Evolutionary conservation across 1,140 invertebrate genomes (phyloP), one percentile per base, ranked within the genome.

Genomic region (Lasioglossum albipes): DNA sequence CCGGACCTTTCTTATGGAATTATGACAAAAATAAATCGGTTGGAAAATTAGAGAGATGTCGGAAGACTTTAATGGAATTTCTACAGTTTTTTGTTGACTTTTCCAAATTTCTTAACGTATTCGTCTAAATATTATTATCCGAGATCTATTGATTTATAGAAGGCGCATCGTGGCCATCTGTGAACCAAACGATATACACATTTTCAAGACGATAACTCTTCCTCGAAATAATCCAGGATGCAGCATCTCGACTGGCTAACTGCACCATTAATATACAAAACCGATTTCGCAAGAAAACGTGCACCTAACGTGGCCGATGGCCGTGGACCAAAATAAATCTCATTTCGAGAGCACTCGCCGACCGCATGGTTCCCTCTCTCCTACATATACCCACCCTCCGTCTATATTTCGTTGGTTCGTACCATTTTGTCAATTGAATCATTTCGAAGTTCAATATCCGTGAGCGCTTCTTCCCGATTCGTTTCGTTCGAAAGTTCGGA

Each of bases 261-360:
- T 45, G 62, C n/a, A 76, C 49, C 84, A 76, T 86, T 82, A 81
- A 89, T 89, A 87, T 87, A 88, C 77, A 84, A 90, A 83, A 84
- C 80, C 31, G 78, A 83, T 89, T 89, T 90, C 86, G 88, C 87
- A 90, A 90, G 65, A 18, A 84, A 86, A 85, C 84, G 85, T 86
- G 82, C 42, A 69, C 42, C 45, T 81, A 83, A 82, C 82, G 82
- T 89, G 88, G 70, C 75, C 49, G 78, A 83, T 87, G 87, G 74
- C 86, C 87, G 87, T 86, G 88, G 74, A 88, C 86, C 65, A 80
- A 90, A 90, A 90, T 88, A 89, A 59, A 79, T 84, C 73, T 81
- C 42, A 67, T 82, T 82, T 79, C 65, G 61, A 66, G 64, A 86
- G 67, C 78, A 86, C 72, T 86, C 85, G 71, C 22, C 57, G 82